Evolutionary conservation across 2,888 invertebrate genomes (phyloP), one percentile per base, ranked within the genome.

Genomic region (Dynastes tityus): DNA sequence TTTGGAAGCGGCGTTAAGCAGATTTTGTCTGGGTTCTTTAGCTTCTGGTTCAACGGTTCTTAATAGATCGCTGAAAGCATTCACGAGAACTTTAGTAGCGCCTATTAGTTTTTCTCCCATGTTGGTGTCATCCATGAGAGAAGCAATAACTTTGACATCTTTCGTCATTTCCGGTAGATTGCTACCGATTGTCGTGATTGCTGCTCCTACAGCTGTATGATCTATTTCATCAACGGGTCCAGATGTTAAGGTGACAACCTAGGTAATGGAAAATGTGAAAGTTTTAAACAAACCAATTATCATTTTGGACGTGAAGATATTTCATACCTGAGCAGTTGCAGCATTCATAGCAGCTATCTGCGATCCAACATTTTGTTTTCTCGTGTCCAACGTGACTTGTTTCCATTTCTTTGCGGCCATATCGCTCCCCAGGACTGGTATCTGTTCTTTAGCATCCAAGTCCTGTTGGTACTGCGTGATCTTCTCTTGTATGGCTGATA

Each of bases 321-420:
- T 2, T 11, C 16, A 96, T 71, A 98, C 96, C 89, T 98, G 98
- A 8, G 99, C 99, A 0, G 99, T 99, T 77, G 99, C 99, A 0
- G 99, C 99, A 89, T 97, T 99, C 98, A 99, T 99, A 79, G 98
- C 98, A 4, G 98, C 98, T 84, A 99, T 95, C 89, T 99, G 97
- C 75, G 97, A 97, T 82, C 97, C 97, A 78, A 99, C 97, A 83
- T 96, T 97, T 90, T 99, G 98, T 89, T 97, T 97, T 88, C 96
- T 96, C 77, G 97, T 96, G 89, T 98, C 98, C 89, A 98, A 91
- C 1, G 96, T 96, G 81, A 96, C 95, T 87, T 97, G 97, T 89
- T 96, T 96, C 98, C 98, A 98, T 90, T 96, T 95, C 84, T 95
- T 91, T 0, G 97, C 96, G 0, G 95, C 95, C 55, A 95, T 92